Evolutionary conservation across 2,113 vertebrate genomes (phyloP), one percentile per base, ranked within the genome.

Genomic region (Epinephelus moara): DNA sequence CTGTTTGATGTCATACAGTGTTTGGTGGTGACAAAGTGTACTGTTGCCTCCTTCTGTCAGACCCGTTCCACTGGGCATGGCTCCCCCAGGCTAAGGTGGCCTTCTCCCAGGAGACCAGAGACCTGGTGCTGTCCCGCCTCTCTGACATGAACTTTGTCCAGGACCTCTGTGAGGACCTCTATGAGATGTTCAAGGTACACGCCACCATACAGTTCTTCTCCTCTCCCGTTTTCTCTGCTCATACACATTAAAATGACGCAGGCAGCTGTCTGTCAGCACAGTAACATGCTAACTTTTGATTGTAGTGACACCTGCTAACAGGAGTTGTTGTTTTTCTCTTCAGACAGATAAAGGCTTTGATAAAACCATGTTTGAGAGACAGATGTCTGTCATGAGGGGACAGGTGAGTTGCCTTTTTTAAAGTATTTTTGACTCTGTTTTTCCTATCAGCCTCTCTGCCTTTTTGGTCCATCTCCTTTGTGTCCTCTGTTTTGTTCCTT

Each of bases 91-190:
- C 98, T 15, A 98, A 99, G 90, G 97, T 98, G 90, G 92, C 97
- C 55, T 99, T 99, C 91, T 98, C 98, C 91, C 97, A 98, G 94
- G 98, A 99, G 94, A 99, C 95, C 45, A 94, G 93, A 92, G 97
- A 98, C 18, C 93, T 97, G 80, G 94, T 99, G 82, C 95, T 99
- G 70, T 97, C 98, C 4, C 96, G 90, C 68, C 95, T 99, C 88
- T 99, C 98, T 25, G 98, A 99, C 83, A 99, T 99, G 98, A 99
- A 99, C 93, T 99, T 99, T 1, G 96, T 99, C 21, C 98, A 99
- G 94, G 98, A 99, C 86, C 97, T 99, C 82, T 99, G 97, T 92
- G 98, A 99, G 94, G 98, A 99, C 92, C 97, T 99, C 77, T 96
- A 97, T 81, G 98, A 99, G 82, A 96, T 99, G 63, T 99, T 99